A percentile compares a stretch with the other conserved stretches of the same genome.
These are phyloP conservation scores for Aspidapion aeneum DNA, from an alignment of 2,888 invertebrate genomes.

Conservation along the genomic window DNA sequence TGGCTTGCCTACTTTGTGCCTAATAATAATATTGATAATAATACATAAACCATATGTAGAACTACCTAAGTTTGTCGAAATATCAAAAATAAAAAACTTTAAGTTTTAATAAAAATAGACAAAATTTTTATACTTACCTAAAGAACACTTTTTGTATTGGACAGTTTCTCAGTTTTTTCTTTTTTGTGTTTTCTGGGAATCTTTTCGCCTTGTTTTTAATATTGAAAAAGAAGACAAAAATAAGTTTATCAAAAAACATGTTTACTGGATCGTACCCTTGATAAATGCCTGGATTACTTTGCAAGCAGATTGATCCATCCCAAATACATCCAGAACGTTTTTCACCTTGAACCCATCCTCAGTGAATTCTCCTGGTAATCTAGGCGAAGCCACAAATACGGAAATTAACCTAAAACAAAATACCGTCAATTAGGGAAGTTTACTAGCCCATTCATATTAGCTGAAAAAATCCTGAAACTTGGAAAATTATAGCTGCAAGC, in stretches of 20 bases:
- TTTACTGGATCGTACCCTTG: constrained; percentile 49
- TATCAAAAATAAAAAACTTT: constrained; percentile 7
- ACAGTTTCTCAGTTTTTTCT: constrained; percentile 11
- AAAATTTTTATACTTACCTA: neutral
- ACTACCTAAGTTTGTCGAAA: neutral
- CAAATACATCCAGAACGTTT: constrained; percentile 56
- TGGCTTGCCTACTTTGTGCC: too few species aligned
- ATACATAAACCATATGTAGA: too few species aligned
- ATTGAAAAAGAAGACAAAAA: too few species aligned
- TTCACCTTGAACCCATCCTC: neutral
- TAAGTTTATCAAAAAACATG: constrained; percentile 27
- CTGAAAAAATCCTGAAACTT: too few species aligned
- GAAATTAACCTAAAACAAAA: constrained; percentile 57
- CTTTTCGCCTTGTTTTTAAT: too few species aligned
- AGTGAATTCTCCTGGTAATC: constrained; percentile 31
- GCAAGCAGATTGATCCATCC: constrained; percentile 61
- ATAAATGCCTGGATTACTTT: constrained; percentile 62
- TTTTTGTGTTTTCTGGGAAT: too few species aligned
- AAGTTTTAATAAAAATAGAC: neutral
- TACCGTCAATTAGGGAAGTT: too few species aligned
- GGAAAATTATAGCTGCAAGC: too few species aligned
- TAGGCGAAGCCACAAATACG: constrained; percentile 53
- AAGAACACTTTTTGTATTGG: constrained; percentile 33
- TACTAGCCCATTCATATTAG: too few species aligned
- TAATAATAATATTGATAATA: too few species aligned